A percentile compares a stretch with the other conserved stretches of the same genome.
These are phyloP conservation scores for Sesamia nonagrioides DNA, from an alignment of 1,140 invertebrate species.

Conservation along the genomic window DNA sequence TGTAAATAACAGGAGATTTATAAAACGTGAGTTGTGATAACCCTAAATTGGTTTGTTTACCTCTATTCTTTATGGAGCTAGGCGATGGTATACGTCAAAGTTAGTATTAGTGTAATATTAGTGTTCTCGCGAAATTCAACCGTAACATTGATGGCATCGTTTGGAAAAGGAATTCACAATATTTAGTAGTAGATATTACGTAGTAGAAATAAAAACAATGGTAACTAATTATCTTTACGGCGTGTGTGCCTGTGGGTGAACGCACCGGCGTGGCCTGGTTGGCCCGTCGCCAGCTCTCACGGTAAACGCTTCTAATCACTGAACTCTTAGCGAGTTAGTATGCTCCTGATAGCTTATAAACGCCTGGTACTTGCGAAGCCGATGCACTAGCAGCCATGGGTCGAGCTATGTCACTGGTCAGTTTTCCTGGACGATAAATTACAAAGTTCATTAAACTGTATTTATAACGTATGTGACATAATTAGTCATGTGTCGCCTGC, in stretches of 20 bases:
- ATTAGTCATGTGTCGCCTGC: conserved; percentile 37
- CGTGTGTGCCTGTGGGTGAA: conserved; percentile 73
- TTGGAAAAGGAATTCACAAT: conserved; percentile 45
- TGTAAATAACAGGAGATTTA: too few relatives aligned
- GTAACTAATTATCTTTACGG: conserved; percentile 73
- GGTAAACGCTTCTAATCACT: conserved; percentile 79
- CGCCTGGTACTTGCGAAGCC: conserved; percentile 74
- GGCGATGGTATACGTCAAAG: too few relatives aligned
- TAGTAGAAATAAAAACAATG: conserved; percentile 70
- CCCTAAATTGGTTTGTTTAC: too few relatives aligned
- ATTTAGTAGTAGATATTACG: conserved; percentile 58
- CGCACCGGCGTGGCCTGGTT: conserved; percentile 78
- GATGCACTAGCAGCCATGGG: conserved; percentile 60
- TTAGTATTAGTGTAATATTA: too few relatives aligned
- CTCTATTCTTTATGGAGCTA: too few relatives aligned
- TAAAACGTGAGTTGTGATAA: too few relatives aligned
- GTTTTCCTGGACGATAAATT: conserved; percentile 51
- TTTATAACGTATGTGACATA: conserved; percentile 29
- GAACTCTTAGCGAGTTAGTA: conserved; percentile 65
- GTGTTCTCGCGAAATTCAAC: not conserved
- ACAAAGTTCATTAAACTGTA: conserved; percentile 50
- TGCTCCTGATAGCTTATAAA: conserved; percentile 77
- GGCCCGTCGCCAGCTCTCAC: conserved; percentile 79
- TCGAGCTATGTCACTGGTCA: conserved; percentile 35
- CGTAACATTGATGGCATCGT: conserved; percentile 4